Base-by-base conservation (phyloP, 2,113 vertebrate species). In the Cyanoramphus novaezelandiae region DNA sequence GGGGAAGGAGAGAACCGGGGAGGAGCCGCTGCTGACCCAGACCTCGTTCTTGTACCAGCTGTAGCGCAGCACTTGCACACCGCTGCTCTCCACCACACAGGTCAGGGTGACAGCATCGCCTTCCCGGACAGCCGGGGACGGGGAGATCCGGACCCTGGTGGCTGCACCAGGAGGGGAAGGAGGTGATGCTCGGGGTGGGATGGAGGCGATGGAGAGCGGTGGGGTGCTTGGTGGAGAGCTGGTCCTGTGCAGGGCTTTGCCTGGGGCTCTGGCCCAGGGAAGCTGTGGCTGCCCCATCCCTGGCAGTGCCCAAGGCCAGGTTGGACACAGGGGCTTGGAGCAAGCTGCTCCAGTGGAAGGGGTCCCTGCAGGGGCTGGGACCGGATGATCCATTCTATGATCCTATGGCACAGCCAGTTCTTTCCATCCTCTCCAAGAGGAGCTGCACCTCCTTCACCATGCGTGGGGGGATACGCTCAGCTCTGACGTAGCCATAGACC, bases 41-140 rank as follows among this genome's bases (percentile, higher is more conserved):
- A 76, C 41, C 59, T 31, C 47, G 43, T 98, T 93, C 78, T 83
- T 95, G 87, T 97, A 97, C 98, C 98, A 98, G 3, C 41, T 74
- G 71, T 98, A 98, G 95, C 69, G 90, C 59, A 88, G 86, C 39
- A 57, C 85, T 1, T 37, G 69, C 17, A 1, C 7, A 4, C 6
- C 17, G 1, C 19, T 23, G 0, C 68, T 95, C 23, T 86, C 65
- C 1, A 97, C 96, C 0, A 72, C 81, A 5, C 98, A 98, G 39
- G 97, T 98, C 78, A 98, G 79, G 80, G 97, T 98, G 82, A 95
- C 96, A 1, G 14, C 2, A 16, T 89, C 72, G 0, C 98, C 98
- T 81, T 98, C 98, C 7, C 2, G 90, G 33, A 97, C 83, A 0
- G 91, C 84, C 0, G 95, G 49, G 33, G 92, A 75, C 2, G 98